phyloP scores from a whole-genome alignment of 2,113 vertebrate species.

The Asarcornis scutulata region DNA sequence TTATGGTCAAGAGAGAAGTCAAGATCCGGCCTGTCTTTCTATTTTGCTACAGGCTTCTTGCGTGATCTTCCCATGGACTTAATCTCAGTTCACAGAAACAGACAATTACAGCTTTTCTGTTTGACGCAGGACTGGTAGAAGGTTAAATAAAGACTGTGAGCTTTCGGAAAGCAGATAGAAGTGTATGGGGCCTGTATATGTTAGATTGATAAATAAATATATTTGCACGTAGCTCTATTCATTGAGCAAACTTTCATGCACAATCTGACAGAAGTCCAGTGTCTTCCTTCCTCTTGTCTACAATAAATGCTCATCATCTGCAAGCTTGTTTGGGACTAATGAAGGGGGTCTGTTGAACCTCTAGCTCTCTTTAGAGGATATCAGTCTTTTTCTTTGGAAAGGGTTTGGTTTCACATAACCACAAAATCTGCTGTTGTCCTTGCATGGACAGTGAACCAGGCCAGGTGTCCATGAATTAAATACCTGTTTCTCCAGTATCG shows the following conservation, averaged over 20 bases:
- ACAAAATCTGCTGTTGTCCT: neutral
- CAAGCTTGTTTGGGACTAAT: neutral
- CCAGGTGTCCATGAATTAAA: neutral
- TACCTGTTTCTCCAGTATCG: neutral
- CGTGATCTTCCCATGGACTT: neutral
- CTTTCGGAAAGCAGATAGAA: neutral
- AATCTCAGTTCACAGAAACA: neutral
- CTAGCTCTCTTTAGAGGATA: neutral
- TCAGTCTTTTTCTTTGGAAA: neutral
- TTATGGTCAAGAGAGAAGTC: neutral
- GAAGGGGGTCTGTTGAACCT: neutral
- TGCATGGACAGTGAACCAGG: neutral
- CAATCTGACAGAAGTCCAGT: neutral
- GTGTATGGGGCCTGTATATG: neutral
- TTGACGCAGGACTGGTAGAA: neutral
- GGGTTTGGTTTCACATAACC: neutral
- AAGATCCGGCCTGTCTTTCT: neutral
- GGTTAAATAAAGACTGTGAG: neutral
- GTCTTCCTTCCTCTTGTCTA: neutral
- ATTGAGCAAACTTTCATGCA: neutral
- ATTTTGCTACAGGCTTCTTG: neutral
- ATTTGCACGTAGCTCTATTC: neutral
- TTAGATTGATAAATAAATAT: neutral
- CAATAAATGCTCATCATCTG: neutral
- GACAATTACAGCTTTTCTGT: neutral